phyloP scores from a whole-genome alignment of 2,888 invertebrate genomes.

The Vanessa cardui region DNA sequence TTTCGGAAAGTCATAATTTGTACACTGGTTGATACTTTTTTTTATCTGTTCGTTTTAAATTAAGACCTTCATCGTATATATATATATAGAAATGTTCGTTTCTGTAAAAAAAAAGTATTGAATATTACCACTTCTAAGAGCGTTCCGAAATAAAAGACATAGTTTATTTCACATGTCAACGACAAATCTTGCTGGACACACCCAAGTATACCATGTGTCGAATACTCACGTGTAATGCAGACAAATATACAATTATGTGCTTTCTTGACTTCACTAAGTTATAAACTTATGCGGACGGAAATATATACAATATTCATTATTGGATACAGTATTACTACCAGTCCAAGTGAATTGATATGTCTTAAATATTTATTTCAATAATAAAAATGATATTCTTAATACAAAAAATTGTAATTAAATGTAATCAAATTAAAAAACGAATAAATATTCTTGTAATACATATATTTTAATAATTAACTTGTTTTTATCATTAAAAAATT shows the following conservation, averaged over 20 bases:
- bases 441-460: too few relatives aligned
- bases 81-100: neutral
- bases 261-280: conserved; percentile 21
- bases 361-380: too few relatives aligned
- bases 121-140: conserved; percentile 28
- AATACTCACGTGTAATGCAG: conserved; percentile 69
- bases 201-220: conserved; percentile 74
- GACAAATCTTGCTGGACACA: conserved; percentile 76
- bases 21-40: too few relatives aligned
- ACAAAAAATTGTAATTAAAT: too few relatives aligned
- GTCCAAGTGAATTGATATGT: too few relatives aligned
- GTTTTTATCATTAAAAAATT: too few relatives aligned
- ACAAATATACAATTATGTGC: conserved; percentile 57
- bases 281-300: conserved; percentile 10
- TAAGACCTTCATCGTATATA: neutral
- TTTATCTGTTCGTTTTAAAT: too few relatives aligned
- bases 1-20: too few relatives aligned
- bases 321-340: too few relatives aligned
- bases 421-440: too few relatives aligned
- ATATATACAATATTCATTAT: neutral
- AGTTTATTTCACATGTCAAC: conserved; percentile 70
- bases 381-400: too few relatives aligned
- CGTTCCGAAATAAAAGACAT: conserved; percentile 51
- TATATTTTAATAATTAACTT: too few relatives aligned
- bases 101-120: conserved; percentile 14